Evolutionary conservation across 1,140 invertebrate species (phyloP).

Genomic region (Polypedilum pembai): DNA sequence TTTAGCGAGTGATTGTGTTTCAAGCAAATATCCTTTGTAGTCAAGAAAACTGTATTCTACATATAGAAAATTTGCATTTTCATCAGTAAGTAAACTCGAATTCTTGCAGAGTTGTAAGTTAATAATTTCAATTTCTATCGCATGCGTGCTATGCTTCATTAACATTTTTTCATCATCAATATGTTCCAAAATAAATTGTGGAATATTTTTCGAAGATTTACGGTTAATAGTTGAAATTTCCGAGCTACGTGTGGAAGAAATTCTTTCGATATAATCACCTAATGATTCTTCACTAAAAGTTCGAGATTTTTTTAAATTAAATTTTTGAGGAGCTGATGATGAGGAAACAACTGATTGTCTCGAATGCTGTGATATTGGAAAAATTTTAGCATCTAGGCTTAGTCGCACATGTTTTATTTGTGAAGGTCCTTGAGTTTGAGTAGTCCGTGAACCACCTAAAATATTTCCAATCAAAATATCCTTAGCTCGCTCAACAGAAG

Average conservation of each 20-base stretch:
- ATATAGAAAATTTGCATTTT: not conserved
- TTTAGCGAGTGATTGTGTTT: conserved; percentile 3
- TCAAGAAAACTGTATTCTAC: conserved; percentile 18
- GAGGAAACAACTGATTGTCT: not conserved
- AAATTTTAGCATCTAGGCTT: not conserved
- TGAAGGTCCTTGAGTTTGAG: not conserved
- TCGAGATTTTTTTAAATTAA: not conserved
- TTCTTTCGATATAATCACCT: not conserved
- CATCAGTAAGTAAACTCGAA: not conserved
- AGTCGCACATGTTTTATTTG: not conserved
- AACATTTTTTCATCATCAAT: not conserved
- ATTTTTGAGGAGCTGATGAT: not conserved
- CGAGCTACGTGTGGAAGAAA: not conserved
- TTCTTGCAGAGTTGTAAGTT: not conserved
- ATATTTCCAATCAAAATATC: not conserved
- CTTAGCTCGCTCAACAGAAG: not conserved
- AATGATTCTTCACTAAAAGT: not conserved
- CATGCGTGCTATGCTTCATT: not conserved
- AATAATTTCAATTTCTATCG: conserved; percentile 12
- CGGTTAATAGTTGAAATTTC: not conserved
- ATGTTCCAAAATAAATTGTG: not conserved
- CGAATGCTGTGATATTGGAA: not conserved
- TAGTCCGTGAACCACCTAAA: not conserved
- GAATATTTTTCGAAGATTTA: not conserved
- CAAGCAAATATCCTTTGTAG: not conserved